Evolutionary conservation across 2,113 vertebrate species (phyloP).

Genomic region (Morone saxatilis): DNA sequence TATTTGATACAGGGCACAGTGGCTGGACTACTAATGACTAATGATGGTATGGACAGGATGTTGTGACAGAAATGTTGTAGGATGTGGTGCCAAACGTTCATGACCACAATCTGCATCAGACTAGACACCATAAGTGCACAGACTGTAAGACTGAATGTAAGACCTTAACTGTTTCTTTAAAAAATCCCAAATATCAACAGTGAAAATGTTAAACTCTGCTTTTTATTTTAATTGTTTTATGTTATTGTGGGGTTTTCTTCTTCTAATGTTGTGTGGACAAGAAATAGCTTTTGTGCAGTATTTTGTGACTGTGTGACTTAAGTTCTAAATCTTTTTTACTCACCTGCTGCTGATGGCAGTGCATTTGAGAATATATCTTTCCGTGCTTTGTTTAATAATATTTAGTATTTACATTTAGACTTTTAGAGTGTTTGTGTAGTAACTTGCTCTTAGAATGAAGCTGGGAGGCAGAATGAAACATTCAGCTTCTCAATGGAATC

Average conservation of each 20-base stretch:
- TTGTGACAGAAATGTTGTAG: background rate
- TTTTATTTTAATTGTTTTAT: no score
- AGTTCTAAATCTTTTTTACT: background rate
- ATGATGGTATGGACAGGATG: background rate
- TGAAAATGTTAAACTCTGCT: no score
- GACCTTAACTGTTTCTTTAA: background rate
- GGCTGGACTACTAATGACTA: no score
- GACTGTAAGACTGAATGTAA: background rate
- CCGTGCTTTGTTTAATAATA: background rate
- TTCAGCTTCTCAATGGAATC: background rate
- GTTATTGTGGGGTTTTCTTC: background rate
- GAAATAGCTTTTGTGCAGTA: background rate
- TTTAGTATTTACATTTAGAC: background rate
- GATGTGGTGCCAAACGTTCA: no score
- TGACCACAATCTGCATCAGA: no score
- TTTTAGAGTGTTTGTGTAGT: background rate
- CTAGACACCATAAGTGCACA: no score
- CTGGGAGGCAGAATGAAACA: background rate
- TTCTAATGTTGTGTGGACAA: background rate
- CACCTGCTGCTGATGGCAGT: background rate
- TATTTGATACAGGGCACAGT: no score
- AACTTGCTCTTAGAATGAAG: background rate
- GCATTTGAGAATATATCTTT: background rate
- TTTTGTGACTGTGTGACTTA: background rate
- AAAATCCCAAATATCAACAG: no score